phyloP scores from a whole-genome alignment of 2,888 invertebrate genomes.

The Catocala nupta region DNA sequence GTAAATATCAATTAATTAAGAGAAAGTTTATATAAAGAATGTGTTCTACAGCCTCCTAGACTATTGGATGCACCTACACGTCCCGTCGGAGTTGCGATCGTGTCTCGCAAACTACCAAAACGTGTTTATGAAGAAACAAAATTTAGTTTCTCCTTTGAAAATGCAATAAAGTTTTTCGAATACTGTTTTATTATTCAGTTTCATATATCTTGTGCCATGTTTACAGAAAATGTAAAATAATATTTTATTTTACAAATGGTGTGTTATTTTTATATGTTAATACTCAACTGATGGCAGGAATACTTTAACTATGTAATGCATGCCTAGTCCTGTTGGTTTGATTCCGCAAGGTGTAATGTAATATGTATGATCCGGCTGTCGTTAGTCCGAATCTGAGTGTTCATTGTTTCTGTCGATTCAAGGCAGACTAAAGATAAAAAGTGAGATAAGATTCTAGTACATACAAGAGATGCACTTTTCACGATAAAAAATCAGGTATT shows the following conservation, averaged over 20 bases:
- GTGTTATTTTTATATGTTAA: not conserved
- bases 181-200: slow-evolving; percentile 27
- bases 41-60: slow-evolving; percentile 26
- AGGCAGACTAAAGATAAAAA: no score
- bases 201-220: slow-evolving; percentile 9
- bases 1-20: no score
- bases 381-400: no score
- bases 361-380: no score
- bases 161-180: slow-evolving; percentile 46
- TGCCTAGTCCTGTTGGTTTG: no score
- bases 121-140: slow-evolving; percentile 53
- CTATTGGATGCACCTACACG: slow-evolving; percentile 44
- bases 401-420: no score
- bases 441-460: no score
- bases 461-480: no score
- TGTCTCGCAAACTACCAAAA: slow-evolving; percentile 51
- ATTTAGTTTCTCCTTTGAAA: slow-evolving; percentile 46
- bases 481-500: no score
- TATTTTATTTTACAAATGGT: not conserved
- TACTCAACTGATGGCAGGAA: no score
- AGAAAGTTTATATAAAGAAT: not conserved
- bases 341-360: no score
- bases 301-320: no score
- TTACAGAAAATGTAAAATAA: slow-evolving; percentile 6
- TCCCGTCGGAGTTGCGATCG: slow-evolving; percentile 47